These are phyloP conservation scores for Arge pagana DNA, from an alignment of 2,888 invertebrate genomes.

Conservation along the genomic window DNA sequence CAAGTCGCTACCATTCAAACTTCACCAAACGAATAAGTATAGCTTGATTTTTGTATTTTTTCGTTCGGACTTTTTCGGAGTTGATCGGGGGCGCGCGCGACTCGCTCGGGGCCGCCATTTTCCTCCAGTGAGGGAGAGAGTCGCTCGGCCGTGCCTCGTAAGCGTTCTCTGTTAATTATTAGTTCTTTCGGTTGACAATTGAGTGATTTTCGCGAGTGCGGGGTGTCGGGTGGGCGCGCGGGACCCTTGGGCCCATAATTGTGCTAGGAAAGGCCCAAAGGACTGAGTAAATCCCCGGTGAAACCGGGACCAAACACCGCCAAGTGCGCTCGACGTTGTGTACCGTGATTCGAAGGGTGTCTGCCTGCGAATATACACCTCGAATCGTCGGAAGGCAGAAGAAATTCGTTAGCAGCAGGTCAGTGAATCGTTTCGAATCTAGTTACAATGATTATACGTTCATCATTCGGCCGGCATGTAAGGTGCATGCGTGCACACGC, in stretches of 20 bases:
- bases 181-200: constrained; percentile 37
- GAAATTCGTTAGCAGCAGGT: constrained; percentile 8
- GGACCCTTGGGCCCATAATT: constrained; percentile 43
- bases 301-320: constrained; percentile 22
- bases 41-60: constrained; percentile 15
- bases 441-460: constrained; percentile 1
- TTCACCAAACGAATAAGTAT: background rate
- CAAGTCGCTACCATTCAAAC: too few relatives aligned
- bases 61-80: constrained; percentile 40
- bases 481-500: constrained; percentile 22
- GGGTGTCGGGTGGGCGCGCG: constrained; percentile 44
- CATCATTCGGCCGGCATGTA: constrained; percentile 9
- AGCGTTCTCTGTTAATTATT: constrained; percentile 22
- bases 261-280: constrained; percentile 29
- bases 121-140: constrained; percentile 54
- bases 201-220: constrained; percentile 41
- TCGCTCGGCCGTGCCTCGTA: constrained; percentile 41
- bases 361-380: constrained; percentile 13
- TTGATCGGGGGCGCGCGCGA: constrained; percentile 53
- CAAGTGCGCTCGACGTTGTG: constrained; percentile 20
- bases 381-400: background rate
- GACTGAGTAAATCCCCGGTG: constrained; percentile 8
- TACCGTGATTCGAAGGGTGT: constrained; percentile 22
- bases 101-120: constrained; percentile 54
- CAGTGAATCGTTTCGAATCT: background rate